Base-by-base conservation (phyloP, 2,888 invertebrate species). In the Agrochola lota region DNA sequence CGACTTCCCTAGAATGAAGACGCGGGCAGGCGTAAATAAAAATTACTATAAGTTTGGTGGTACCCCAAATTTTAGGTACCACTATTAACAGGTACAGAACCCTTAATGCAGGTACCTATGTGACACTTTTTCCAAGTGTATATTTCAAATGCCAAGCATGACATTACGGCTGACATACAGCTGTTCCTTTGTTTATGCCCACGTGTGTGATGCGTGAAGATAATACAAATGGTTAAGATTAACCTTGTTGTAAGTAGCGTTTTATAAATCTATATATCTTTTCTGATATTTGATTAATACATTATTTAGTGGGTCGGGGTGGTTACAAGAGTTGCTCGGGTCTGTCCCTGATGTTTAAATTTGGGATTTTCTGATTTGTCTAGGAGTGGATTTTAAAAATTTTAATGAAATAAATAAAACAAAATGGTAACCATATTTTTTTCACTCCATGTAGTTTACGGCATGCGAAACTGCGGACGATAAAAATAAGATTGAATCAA, bases 141-240 rank as follows among this genome's bases (percentile, higher is more conserved):
- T 9, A 68, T 71, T 81, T 49, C n/a, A 59, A 81, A 78, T 81
- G 82, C 82, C 20, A 71, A 77, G 71, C 71, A 71, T 74, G 67
- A 59, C 52, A 68, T 40, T 59, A 73, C 4, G 60, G 73, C n/a
- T 64, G 26, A 64, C 67, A 71, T 49, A 68, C 73, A 62, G 43
- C 59, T 70, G 68, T 73, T 76, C 81, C 71, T 68, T 81, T 75
- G 74, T 80, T 73, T 74, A 71, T 80, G 64, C 20, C 75, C 83
- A 81, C 82, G 71, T 82, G 82, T 49, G 55, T 49, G 59, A 74
- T 55, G 59, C 71, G 73, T 82, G 82, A 68, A 74, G 55, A 74
- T 75, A 69, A 70, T 66, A 79, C 60, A 30, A 76, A 81, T 55
- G 52, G 12, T 35, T 52, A 12, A 46, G 52, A 68, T 78, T 78